Base-by-base conservation (phyloP, 2,113 vertebrate genomes). In the Dermatemys mawii region DNA sequence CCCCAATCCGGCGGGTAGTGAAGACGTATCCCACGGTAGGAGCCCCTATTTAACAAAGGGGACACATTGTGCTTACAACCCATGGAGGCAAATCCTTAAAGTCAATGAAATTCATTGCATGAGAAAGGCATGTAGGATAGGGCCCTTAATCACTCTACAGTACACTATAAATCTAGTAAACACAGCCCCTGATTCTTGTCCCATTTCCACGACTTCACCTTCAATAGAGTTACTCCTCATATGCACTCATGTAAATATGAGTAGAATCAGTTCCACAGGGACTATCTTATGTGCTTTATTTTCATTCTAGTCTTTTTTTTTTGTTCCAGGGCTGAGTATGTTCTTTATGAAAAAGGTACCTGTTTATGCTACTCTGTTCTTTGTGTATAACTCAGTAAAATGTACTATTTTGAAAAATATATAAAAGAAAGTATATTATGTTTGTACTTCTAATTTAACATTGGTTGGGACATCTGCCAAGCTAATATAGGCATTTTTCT, bases 401-500 rank as follows among this genome's bases (percentile, higher is more conserved):
- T 78, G 44, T 79, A 82, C 63, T 93, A 35, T 22, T 67, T 86
- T 81, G 85, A 88, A 41, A 78, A 95, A 76, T 22, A 4, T 44
- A 1, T 83, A 85, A 92, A 95, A 94, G n/a, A 49, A 95, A 96
- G 50, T 90, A 90, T 94, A 50, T 93, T 91, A 78, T 95, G 86
- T 97, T 97, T 96, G 93, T 93, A 94, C 92, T 97, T 98, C 97
- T 95, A 96, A 97, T 97, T 97, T 97, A 97, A 95, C 97, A 92
- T 86, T 94, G 89, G 57, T 96, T 96, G 95, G 97, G 97, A 96
- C 97, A 97, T 96, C 94, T 97, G 97, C 95, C 97, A 97, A 94
- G 94, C 91, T 82, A 94, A 96, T 96, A 95, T 80, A 95, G 92
- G 92, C 95, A 95, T 96, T 98, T 98, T 95, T 97, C 94, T 93